Percentiles rank a stretch among this genome's conserved stretches.
Conservation (phyloP, 1,140 invertebrate genomes). For the Bombus pascuorum region DNA sequence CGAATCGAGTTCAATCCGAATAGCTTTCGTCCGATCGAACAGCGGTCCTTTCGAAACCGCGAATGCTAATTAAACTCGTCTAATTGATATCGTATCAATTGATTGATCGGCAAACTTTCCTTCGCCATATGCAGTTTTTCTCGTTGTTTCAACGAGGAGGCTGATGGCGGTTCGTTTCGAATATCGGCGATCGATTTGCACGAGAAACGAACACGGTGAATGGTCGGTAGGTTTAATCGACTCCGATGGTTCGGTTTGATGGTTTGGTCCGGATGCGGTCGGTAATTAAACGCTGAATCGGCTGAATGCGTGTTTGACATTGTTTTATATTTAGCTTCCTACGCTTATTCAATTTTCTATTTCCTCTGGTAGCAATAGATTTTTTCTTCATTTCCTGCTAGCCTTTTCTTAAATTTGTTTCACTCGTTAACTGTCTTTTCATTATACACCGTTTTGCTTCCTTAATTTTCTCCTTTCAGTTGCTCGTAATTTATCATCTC, state of each 20-base stretch:
- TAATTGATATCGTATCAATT: neutral
- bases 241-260: neutral
- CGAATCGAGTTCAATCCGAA: too few species aligned
- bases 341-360: neutral
- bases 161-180: neutral
- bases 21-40: neutral
- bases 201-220: neutral
- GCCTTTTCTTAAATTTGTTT: neutral
- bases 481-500: too few species aligned
- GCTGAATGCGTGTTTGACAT: neutral
- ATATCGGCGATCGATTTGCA: neutral
- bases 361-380: neutral
- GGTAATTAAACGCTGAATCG: slow-evolving; percentile 6
- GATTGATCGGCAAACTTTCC: neutral
- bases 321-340: neutral
- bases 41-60: slow-evolving; percentile 17
- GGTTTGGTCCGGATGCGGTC: neutral
- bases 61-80: slow-evolving; percentile 15
- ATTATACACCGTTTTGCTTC: too few species aligned
- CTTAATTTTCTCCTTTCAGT: too few species aligned
- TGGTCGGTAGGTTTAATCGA: neutral
- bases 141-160: neutral
- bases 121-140: neutral
- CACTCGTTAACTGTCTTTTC: too few species aligned
- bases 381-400: neutral